Evolutionary conservation across 1,140 invertebrate species (phyloP).

Genomic region (Matsumurasca onukii): DNA sequence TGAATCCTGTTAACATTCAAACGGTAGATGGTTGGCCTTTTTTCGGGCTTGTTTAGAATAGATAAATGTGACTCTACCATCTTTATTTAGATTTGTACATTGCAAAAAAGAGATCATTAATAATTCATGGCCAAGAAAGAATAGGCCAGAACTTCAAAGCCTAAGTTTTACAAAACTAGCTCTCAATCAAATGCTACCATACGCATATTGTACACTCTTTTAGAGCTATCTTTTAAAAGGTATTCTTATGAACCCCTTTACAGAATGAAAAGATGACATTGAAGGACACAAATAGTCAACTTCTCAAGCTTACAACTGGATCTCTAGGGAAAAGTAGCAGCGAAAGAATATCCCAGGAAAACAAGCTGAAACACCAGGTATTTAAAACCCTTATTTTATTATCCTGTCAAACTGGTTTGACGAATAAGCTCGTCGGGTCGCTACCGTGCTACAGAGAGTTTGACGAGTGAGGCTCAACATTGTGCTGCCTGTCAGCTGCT

Average conservation of each 20-base stretch:
- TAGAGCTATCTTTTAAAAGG: not conserved
- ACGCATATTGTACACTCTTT: no score
- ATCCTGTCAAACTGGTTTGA: not conserved
- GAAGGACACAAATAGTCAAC: slow-evolving; percentile 4
- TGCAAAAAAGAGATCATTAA: not conserved
- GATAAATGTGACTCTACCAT: no score
- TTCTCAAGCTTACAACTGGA: not conserved
- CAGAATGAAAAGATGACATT: not conserved
- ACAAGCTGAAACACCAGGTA: not conserved
- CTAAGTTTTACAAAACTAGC: not conserved
- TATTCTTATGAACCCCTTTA: not conserved
- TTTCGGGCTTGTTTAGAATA: no score
- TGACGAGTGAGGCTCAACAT: not conserved
- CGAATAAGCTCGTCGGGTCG: not conserved
- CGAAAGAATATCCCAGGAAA: not conserved
- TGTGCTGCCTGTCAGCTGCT: not conserved
- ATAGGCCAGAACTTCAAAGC: not conserved
- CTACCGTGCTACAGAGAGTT: not conserved
- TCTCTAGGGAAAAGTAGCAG: not conserved
- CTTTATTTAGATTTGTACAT: no score
- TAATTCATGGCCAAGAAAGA: not conserved
- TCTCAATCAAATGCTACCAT: not conserved
- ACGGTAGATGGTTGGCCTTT: no score
- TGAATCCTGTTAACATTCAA: no score
- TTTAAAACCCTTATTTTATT: not conserved